Base-by-base conservation (phyloP, 2,797 vertebrate genomes). In the Notolabrus celidotus region DNA sequence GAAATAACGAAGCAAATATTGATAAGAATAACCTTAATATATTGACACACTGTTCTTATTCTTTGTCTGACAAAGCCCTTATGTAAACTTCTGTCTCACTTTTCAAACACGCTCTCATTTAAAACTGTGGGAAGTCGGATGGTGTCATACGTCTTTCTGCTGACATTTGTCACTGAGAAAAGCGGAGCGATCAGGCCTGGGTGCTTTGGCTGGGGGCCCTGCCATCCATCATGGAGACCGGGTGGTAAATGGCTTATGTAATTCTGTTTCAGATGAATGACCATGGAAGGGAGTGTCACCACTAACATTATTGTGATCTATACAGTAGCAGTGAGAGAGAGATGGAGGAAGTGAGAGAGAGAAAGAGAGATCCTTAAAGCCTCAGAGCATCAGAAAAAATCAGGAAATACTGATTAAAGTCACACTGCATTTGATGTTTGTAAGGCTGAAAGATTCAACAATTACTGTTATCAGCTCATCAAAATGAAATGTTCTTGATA, bases 191-290 rank as follows among this genome's bases (percentile, higher is more conserved):
- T 92, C 79, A 84, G 87, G 74, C 77, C 83, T 42, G 68, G 76
- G 60, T 84, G 71, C 89, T 82, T 86, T 88, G 82, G 89, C 90
- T 88, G 75, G 69, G 57, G 88, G 87, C 86, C 50, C 82, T 78
- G 88, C 77, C 88, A 92, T 93, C 90, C 88, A 92, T 94, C 92
- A 93, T 69, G 54, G 70, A 61, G 83, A 83, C 84, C 68, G 83
- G 84, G 84, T 88, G 91, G 92, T 92, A 94, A 93, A 93, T 91
- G 92, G 88, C 90, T 93, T 92, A 92, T 90, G 90, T 92, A 91
- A 93, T 90, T 91, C 90, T 88, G 89, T 92, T 91, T 88, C 84
- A 91, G 88, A 92, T 90, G 89, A 92, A 91, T 90, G 90, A 82
- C 86, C 70, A 77, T 85, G 84, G 86, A 91, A 93, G 88, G 85